Conservation (phyloP, 2,888 invertebrate species). For the Pinctada fucata region DNA sequence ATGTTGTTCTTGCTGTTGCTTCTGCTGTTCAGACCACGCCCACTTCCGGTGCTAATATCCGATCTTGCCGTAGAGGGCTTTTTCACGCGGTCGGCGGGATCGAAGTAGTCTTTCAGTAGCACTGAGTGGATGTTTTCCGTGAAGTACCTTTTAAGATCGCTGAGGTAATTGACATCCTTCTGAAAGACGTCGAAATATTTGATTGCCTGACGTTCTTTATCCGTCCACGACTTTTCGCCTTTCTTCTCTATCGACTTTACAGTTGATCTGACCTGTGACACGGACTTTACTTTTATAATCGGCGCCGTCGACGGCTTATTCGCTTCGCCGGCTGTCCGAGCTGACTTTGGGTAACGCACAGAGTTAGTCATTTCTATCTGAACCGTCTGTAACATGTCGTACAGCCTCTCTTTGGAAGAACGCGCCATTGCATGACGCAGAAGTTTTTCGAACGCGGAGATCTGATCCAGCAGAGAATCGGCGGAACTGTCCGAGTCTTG, state of each 20-base stretch:
- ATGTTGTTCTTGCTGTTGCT: background rate
- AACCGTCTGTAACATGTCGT: conserved; percentile 53
- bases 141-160: conserved; percentile 66
- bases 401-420: conserved; percentile 64
- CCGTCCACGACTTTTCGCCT: conserved; percentile 38
- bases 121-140: conserved; percentile 65
- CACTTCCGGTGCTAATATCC: background rate
- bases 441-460: conserved; percentile 65
- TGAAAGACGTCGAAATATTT: conserved; percentile 64
- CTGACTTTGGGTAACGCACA: background rate
- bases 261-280: conserved; percentile 48
- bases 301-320: conserved; percentile 18
- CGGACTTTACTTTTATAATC: conserved; percentile 48
- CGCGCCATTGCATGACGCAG: conserved; percentile 65
- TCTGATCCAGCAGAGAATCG: conserved; percentile 54
- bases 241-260: conserved; percentile 41
- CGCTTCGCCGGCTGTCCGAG: conserved; percentile 18
- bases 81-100: conserved; percentile 42
- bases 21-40: background rate
- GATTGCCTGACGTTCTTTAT: conserved; percentile 48
- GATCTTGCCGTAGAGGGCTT: background rate
- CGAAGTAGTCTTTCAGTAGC: conserved; percentile 65
- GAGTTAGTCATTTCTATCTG: conserved; percentile 26
- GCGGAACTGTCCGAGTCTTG: conserved; percentile 27
- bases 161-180: conserved; percentile 63